These are phyloP conservation scores for Chiridota heheva DNA, from an alignment of 35 echinoderm and acorn worm species.

Conservation along the genomic window DNA sequence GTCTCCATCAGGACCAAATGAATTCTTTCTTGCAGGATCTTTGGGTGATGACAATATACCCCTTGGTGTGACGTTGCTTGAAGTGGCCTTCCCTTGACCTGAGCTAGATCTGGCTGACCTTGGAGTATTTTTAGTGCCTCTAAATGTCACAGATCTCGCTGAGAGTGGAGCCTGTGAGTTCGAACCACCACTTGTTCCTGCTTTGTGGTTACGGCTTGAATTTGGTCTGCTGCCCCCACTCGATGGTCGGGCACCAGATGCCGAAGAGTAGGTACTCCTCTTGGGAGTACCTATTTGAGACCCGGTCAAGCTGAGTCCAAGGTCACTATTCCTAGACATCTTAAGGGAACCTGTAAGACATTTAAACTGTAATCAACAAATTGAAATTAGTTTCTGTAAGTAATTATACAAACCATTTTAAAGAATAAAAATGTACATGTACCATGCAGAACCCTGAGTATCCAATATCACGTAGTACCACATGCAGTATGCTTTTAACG, in stretches of 20 bases:
- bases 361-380: no score
- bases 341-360: no score
- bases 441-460: no score
- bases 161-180: slow-evolving; percentile 28
- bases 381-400: no score
- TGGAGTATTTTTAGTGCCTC: slow-evolving; percentile 11
- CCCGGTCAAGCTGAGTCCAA: slow-evolving; percentile 83
- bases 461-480: no score
- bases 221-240: slow-evolving; percentile 36
- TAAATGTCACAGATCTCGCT: slow-evolving; percentile 21
- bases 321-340: slow-evolving; percentile 30
- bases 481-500: no score
- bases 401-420: no score
- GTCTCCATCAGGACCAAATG: slow-evolving; percentile 23
- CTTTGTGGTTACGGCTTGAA: slow-evolving; percentile 19
- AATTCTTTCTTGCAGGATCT: neutral
- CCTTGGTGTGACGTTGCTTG: neutral
- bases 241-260: slow-evolving; percentile 6
- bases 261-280: slow-evolving; percentile 58
- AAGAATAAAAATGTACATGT: no score
- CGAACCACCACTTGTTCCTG: neutral
- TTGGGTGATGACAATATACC: slow-evolving; percentile 1
- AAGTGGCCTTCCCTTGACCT: slow-evolving; percentile 10
- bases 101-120: no score
- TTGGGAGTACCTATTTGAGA: slow-evolving; percentile 83